Evolutionary conservation across 2,888 invertebrate species (phyloP), one percentile per base, ranked within the genome.

Genomic region (Eudasyphora cyanicolor): DNA sequence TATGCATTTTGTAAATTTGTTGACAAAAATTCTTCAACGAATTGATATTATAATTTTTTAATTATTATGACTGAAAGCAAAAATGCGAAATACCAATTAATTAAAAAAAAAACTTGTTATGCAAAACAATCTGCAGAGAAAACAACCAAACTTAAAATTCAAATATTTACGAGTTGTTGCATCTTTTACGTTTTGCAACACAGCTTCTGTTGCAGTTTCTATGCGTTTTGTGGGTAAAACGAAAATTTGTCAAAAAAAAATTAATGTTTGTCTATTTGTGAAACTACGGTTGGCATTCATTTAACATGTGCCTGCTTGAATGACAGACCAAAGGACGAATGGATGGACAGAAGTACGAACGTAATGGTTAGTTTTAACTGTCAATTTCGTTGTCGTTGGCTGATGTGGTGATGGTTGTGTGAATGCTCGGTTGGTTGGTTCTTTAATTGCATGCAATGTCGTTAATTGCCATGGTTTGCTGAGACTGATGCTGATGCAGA

Each of bases 151-250:
- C n/a, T n/a, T n/a, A n/a, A n/a, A n/a, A n/a, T n/a, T n/a, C n/a
- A n/a, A n/a, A n/a, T n/a, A n/a, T n/a, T n/a, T n/a, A n/a, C 57
- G 57, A 57, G 57, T 8, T 57, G 51, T 21, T 21, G 27, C 57
- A 57, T 57, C 57, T 24, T 57, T 57, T 57, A 57, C 27, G 27
- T 57, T n/a, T n/a, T 57, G n/a, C n/a, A n/a, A 19, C 21, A 21
- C 19, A 21, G 51, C 51, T 51, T 19, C 19, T 2, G 4, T 54
- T 17, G 54, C 54, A 24, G 54, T 21, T 54, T 49, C 12, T 57
- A 12, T 57, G 27, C 27, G 57, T 27, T 27, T n/a, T 57, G 27
- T 57, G 12, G 57, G 57, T 27, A 27, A 57, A 21, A 12, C 2
- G 57, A 14, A 57, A 19, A 57, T 57, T 57, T 57, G 57, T 27